Evolutionary conservation across 2,113 vertebrate genomes (phyloP), one percentile per base, ranked within the genome.

Genomic region (Leuciscus idus): DNA sequence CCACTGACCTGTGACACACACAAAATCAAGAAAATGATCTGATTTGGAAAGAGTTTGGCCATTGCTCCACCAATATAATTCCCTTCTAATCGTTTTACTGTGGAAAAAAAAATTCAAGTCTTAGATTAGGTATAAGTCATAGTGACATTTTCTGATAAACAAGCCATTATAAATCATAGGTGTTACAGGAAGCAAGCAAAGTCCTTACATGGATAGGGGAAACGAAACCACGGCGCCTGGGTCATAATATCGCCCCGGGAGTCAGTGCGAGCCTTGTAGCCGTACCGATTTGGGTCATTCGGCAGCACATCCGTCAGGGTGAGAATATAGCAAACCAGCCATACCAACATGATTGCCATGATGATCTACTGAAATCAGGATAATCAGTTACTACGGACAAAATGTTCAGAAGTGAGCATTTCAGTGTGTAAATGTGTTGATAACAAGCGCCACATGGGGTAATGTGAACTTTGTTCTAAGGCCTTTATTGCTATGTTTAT

Each of bases 121-220:
- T 82, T 82, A 68, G 81, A 72, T 72, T 55, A 26, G 48, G 66
- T 50, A 30, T 50, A 66, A 50, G 81, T 5, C 61, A 26, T 3
- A 23, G 39, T 39, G 50, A 33, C 30, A 59, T 79, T n/a, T 55
- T 5, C 64, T 81, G 73, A 75, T 75, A 75, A 76, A 76, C 26
- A 77, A 33, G 50, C 23, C 1, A 21, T 64, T 81, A 81, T 64
- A 75, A 52, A 30, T 74, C 21, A 82, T 26, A 4, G 21, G 12
- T 23, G 55, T 36, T 72, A 33, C 6, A 13, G 21, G 68, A n/a
- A n/a, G 36, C n/a, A 68, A n/a, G n/a, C 15, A 39, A 39, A 11
- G 57, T 19, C 91, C 97, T 96, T 94, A 99, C 98, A 98, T 26
- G 98, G 98, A 85, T 99, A 99, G 8, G 98, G 96, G 2, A 99